Evolutionary conservation across 2,797 vertebrate species (phyloP), one percentile per base, ranked within the genome.

Genomic region (Silurus lanzhouensis): DNA sequence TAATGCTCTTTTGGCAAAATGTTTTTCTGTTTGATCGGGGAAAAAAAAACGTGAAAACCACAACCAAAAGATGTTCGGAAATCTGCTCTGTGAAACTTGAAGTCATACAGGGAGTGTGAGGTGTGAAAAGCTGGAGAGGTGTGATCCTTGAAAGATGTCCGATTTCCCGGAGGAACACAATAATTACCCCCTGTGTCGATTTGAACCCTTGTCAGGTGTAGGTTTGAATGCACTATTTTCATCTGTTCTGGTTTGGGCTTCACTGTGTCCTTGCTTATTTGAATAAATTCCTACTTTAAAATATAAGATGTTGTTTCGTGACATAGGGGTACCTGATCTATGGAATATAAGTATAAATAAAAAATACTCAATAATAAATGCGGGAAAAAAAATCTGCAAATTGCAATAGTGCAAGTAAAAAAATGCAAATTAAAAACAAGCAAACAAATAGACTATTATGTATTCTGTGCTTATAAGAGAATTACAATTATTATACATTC

Each of bases 151-250:
- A 89, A 86, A 85, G 80, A 92, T 86, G 84, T 89, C 67, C 64
- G 87, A 85, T 90, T 89, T 90, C 91, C 78, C 86, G 87, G 86
- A 88, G 84, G 88, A 68, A 83, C 85, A 74, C 89, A 89, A 90
- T 93, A 94, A 94, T 93, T 93, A 91, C 90, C 91, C 91, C 88
- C 88, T 57, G 87, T 19, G 31, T 67, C 3, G 61, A 60, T 60
- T 20, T 3, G 10, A 64, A n/a, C 63, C n/a, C 63, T 25, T 64
- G 63, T 5, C 66, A 31, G 14, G 14, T 67, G 27, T 67, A 19
- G 66, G 31, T 31, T 67, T 67, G 3, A 27, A 15, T 13, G n/a
- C 64, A 67, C 13, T 14, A n/a, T 25, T n/a, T 64, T 64, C 10
- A 64, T 25, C 19, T 22, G 14, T 66, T 27, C 13, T 14, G 13